phyloP scores from a whole-genome alignment of 2,797 vertebrate genomes.

The Smutsia temminckii region DNA sequence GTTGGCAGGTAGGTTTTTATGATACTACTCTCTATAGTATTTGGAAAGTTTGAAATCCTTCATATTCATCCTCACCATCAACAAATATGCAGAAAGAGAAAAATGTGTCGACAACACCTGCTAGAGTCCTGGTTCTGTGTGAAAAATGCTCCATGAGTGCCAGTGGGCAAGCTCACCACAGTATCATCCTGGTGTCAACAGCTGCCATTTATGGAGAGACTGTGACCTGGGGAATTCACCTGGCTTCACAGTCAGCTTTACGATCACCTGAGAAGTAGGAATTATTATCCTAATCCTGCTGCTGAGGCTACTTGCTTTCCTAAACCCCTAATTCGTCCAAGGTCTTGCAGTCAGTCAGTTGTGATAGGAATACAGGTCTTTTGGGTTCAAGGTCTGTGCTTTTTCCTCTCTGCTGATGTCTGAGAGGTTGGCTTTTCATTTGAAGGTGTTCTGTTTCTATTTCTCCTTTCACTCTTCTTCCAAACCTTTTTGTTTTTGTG shows the following conservation, averaged over 20 bases:
- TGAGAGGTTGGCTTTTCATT: neutral
- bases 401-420: neutral
- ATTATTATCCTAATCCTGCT: neutral
- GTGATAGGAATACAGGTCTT: neutral
- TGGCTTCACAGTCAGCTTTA: neutral
- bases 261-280: neutral
- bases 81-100: neutral
- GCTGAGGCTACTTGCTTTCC: neutral
- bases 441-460: neutral
- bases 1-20: neutral
- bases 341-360: neutral
- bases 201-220: neutral
- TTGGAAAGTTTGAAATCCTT: neutral
- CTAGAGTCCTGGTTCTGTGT: rapidly evolving
- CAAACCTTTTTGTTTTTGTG: neutral
- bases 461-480: neutral
- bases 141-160: neutral
- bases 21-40: neutral
- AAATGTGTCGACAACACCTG: too few species aligned
- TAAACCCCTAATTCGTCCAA: neutral
- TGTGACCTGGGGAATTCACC: rapidly evolving
- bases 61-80: too few species aligned
- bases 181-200: neutral
- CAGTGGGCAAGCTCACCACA: rapidly evolving
- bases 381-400: neutral